phyloP scores from a whole-genome alignment of 2,888 invertebrate genomes.

The Melieria omissa region DNA sequence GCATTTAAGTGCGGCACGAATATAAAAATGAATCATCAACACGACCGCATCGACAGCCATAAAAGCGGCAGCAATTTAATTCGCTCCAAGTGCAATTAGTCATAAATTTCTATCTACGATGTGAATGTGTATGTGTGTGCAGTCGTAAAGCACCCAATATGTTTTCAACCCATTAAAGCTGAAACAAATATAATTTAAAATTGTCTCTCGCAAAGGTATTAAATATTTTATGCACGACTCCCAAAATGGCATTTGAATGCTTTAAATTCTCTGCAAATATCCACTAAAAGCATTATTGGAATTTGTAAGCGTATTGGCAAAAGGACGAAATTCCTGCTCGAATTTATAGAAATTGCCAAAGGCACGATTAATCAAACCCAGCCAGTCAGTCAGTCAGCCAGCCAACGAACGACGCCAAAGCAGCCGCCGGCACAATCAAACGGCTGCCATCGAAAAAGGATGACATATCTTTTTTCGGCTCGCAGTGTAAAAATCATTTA shows the following conservation, averaged over 20 bases:
- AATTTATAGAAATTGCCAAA: slow-evolving; percentile 13
- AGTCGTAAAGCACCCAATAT: too few species aligned
- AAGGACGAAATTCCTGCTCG: not conserved
- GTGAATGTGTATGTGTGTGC: too few species aligned
- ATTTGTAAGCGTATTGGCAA: too few species aligned
- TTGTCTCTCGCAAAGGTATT: not conserved
- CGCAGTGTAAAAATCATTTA: slow-evolving; percentile 23
- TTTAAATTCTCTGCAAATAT: too few species aligned
- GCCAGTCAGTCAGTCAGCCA: not conserved
- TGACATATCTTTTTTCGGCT: slow-evolving; percentile 14
- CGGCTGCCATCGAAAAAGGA: not conserved
- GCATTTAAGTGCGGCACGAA: not conserved
- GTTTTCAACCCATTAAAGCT: too few species aligned
- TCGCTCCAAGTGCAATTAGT: slow-evolving; percentile 1
- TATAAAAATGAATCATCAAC: not conserved
- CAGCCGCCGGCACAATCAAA: slow-evolving; percentile 1
- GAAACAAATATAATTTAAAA: too few species aligned
- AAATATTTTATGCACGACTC: too few species aligned
- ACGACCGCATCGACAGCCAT: not conserved
- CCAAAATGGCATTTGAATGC: too few species aligned
- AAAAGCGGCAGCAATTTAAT: not conserved
- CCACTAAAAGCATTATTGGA: too few species aligned
- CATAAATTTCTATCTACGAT: not conserved
- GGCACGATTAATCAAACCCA: slow-evolving; percentile 34
- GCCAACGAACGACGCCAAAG: not conserved